These are phyloP conservation scores for Cheilosia impressa DNA, from an alignment of 2,888 invertebrate species.

Conservation along the genomic window DNA sequence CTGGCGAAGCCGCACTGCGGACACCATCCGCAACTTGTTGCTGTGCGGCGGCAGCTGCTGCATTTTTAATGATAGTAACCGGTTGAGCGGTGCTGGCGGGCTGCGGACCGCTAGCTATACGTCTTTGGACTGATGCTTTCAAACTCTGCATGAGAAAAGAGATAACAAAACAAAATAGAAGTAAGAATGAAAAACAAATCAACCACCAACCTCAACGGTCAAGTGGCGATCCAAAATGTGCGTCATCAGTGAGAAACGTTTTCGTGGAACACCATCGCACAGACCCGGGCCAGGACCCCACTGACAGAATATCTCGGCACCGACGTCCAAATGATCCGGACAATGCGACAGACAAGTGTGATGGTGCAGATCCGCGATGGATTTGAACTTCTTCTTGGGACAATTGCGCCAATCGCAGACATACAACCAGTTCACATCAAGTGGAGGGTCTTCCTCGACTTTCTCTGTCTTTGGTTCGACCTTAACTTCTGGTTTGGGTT, in stretches of 20 bases:
- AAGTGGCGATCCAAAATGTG: conserved; percentile 98
- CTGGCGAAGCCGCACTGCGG: conserved; percentile 78
- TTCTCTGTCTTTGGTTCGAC: conserved; percentile 49
- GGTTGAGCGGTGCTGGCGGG: conserved; percentile 78
- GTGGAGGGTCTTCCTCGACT: conserved; percentile 76
- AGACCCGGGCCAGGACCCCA: conserved; percentile 89
- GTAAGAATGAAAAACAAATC: no score
- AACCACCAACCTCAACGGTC: conserved; percentile 88
- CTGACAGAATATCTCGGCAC: conserved; percentile 92
- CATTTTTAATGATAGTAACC: conserved; percentile 83
- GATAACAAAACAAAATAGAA: neutral
- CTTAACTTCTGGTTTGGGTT: conserved; percentile 53
- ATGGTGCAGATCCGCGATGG: conserved; percentile 91
- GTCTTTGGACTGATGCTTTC: conserved; percentile 80
- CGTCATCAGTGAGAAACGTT: conserved; percentile 97
- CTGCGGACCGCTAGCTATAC: conserved; percentile 80
- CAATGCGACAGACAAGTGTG: conserved; percentile 95
- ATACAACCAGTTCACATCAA: conserved; percentile 85
- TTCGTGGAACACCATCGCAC: conserved; percentile 94
- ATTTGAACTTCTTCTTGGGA: conserved; percentile 89
- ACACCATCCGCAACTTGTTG: conserved; percentile 74
- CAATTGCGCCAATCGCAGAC: conserved; percentile 98
- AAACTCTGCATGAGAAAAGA: conserved; percentile 76
- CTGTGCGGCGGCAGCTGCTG: conserved; percentile 77
- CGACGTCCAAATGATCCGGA: conserved; percentile 86